Conservation (phyloP, 2,888 invertebrate species). For the Aleiodes testaceus region DNA sequence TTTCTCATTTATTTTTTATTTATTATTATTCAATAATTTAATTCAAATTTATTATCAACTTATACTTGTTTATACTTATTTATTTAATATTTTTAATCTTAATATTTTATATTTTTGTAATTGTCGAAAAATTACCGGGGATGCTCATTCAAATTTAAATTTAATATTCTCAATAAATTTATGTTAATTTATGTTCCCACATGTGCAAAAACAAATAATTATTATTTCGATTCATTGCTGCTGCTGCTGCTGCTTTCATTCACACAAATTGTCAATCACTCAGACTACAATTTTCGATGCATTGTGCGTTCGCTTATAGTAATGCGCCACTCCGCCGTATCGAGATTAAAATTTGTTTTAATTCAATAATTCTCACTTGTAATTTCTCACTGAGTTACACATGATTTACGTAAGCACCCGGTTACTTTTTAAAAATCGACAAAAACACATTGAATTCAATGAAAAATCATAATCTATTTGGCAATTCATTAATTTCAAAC, state of each 20-base stretch:
- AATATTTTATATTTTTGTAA: slow-evolving; percentile 20
- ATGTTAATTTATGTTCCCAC: slow-evolving; percentile 21
- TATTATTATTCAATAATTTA: slow-evolving; percentile 36
- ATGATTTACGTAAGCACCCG: slow-evolving; percentile 22
- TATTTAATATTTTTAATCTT: slow-evolving; percentile 34
- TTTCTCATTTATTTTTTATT: slow-evolving; percentile 43
- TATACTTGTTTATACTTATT: slow-evolving; percentile 36
- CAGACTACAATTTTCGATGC: slow-evolving; percentile 47
- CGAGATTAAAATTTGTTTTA: slow-evolving; percentile 6
- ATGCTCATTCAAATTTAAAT: no score
- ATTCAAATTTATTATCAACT: slow-evolving; percentile 32
- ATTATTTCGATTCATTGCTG: slow-evolving; percentile 17
- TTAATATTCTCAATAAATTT: slow-evolving; percentile 19
- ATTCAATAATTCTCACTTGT: slow-evolving; percentile 16
- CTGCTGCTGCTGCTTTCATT: no score
- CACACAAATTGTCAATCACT: slow-evolving; percentile 29
- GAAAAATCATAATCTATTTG: neutral
- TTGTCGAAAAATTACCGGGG: no score
- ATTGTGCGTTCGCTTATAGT: slow-evolving; percentile 48
- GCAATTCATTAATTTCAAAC: no score
- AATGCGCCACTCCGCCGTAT: slow-evolving; percentile 13
- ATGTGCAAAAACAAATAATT: slow-evolving; percentile 15
- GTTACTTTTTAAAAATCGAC: neutral
- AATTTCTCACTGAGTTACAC: slow-evolving; percentile 9
- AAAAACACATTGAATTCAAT: neutral